phyloP scores from a whole-genome alignment of 2,113 vertebrate genomes.

The Diphyllodes magnificus region DNA sequence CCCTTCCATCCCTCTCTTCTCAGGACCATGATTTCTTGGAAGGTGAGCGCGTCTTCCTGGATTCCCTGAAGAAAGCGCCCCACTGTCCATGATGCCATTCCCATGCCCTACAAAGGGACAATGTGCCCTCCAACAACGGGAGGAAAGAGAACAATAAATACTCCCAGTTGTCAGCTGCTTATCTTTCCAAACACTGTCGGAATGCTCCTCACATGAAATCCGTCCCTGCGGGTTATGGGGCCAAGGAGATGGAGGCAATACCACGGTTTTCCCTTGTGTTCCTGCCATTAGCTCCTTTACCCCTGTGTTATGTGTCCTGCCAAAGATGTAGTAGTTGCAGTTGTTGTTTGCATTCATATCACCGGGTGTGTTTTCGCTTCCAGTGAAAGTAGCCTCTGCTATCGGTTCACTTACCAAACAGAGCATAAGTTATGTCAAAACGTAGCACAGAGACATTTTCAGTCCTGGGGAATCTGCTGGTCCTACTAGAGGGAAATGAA shows the following conservation, averaged over 20 bases:
- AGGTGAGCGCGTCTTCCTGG: neutral
- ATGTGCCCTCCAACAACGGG: too few species aligned
- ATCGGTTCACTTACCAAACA: neutral
- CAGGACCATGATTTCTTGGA: neutral
- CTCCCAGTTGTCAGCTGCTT: neutral
- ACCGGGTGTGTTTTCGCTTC: neutral
- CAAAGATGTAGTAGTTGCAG: neutral
- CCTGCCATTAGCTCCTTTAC: neutral
- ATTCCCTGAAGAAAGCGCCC: fast-evolving
- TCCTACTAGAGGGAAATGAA: neutral
- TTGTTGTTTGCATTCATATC: neutral
- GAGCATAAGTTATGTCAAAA: neutral
- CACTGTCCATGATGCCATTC: too few species aligned
- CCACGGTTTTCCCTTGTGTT: neutral
- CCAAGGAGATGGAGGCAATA: neutral
- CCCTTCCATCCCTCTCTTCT: neutral
- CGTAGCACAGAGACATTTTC: neutral
- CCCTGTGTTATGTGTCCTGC: neutral
- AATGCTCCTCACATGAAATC: neutral
- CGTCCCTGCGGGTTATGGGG: neutral
- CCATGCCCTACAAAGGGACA: too few species aligned
- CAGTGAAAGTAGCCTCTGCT: neutral
- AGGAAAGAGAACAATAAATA: neutral
- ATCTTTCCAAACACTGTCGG: neutral
- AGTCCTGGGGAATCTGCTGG: neutral